Conservation (phyloP, 2,113 vertebrate species). For the Forbesichthys agassizii region DNA sequence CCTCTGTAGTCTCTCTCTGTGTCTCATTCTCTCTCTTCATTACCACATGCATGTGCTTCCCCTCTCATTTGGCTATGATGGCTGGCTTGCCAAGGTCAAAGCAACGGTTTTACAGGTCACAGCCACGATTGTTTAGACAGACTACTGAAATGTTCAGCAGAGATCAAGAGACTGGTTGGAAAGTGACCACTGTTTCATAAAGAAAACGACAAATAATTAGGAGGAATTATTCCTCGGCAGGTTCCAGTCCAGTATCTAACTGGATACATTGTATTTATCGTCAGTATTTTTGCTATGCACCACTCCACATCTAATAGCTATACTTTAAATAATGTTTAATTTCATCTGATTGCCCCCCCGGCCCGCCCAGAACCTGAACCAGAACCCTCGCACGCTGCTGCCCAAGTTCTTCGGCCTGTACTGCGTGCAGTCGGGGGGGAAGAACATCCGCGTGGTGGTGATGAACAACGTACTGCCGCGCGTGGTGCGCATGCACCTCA, state of each 20-base stretch:
- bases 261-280: too few relatives aligned
- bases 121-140: conserved; percentile 48
- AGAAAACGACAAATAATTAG: neutral
- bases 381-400: conserved; percentile 95
- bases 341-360: neutral
- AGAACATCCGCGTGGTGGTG: conserved; percentile 96
- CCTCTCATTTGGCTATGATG: conserved; percentile 42
- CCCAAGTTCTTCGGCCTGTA: conserved; percentile 98
- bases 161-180: conserved; percentile 5
- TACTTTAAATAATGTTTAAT: too few relatives aligned
- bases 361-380: conserved; percentile 88
- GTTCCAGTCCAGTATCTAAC: too few relatives aligned
- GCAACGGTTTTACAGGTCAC: conserved; percentile 35
- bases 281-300: too few relatives aligned
- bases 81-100: conserved; percentile 45
- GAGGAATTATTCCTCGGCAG: too few relatives aligned
- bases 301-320: too few relatives aligned
- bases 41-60: conserved; percentile 15
- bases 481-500: conserved; percentile 95
- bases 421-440: conserved; percentile 95
- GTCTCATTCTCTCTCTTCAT: conserved; percentile 9
- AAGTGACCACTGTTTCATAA: neutral
- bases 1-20: neutral
- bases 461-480: conserved; percentile 98
- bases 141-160: conserved; percentile 42